Evolutionary conservation across 2,797 vertebrate species (phyloP).

Genomic region (Anabacerthia variegaticeps): DNA sequence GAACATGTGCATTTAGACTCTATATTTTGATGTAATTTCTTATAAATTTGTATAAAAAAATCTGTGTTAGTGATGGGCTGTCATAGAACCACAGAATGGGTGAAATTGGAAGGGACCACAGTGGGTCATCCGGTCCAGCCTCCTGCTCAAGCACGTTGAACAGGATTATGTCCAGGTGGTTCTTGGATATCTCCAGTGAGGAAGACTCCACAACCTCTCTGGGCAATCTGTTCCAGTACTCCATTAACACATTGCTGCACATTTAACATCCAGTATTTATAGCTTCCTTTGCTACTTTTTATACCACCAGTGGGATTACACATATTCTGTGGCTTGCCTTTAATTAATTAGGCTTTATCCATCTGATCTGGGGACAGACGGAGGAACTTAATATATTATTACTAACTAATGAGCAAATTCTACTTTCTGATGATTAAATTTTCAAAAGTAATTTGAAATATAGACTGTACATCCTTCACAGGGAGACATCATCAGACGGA

Average conservation of each 20-base stretch:
- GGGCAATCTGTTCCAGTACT: background rate
- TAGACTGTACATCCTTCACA: background rate
- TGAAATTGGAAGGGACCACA: background rate
- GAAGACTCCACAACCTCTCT: background rate
- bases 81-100: background rate
- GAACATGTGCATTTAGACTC: background rate
- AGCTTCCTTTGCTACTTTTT: slow-evolving; percentile 2
- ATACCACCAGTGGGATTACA: background rate
- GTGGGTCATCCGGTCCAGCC: background rate
- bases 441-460: slow-evolving; percentile 63
- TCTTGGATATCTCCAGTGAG: background rate
- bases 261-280: background rate
- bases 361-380: slow-evolving; percentile 1
- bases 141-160: background rate
- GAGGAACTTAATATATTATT: slow-evolving; percentile 63
- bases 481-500: slow-evolving; percentile 26
- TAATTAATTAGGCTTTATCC: slow-evolving; percentile 49
- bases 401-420: slow-evolving; percentile 60
- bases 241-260: background rate
- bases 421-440: slow-evolving; percentile 58
- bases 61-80: background rate
- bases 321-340: background rate
- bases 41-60: background rate
- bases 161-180: background rate
- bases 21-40: background rate